Conservation (phyloP, 2,113 vertebrate genomes). For the Rhynchomys soricoides region DNA sequence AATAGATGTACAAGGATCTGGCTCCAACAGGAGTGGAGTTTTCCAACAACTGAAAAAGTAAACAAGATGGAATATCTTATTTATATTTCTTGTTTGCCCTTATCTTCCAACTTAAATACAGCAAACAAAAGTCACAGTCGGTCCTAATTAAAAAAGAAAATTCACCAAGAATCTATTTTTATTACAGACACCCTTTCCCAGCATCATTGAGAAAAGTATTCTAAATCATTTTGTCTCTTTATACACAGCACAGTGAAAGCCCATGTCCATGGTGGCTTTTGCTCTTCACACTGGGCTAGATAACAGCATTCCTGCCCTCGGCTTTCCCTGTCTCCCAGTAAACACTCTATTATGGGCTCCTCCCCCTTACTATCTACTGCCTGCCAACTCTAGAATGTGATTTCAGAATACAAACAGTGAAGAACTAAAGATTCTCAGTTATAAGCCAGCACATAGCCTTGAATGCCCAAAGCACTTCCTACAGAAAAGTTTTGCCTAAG, state of each 20-base stretch:
- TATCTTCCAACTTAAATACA: background rate
- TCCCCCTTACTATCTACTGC: background rate
- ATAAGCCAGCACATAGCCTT: background rate
- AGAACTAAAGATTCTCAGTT: background rate
- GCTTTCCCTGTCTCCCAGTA: background rate
- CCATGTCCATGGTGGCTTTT: background rate
- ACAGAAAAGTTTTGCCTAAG: background rate
- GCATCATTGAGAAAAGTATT: background rate
- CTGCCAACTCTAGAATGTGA: background rate
- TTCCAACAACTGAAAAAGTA: background rate
- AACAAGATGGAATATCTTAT: background rate
- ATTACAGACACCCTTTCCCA: background rate
- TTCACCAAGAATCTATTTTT: background rate
- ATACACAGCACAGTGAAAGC: background rate
- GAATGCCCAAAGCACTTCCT: background rate
- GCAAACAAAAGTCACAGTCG: background rate
- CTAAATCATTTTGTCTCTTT: background rate
- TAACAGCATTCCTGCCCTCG: background rate
- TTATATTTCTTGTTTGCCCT: background rate
- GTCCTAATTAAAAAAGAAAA: constrained; percentile 16
- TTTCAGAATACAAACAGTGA: background rate
- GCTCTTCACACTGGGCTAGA: background rate
- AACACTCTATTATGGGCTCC: background rate
- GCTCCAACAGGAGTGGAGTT: background rate
- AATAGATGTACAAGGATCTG: background rate